A percentile compares a stretch with the other conserved stretches of the same genome.
Conservation (phyloP, 2,797 vertebrate species). For the Argentina silus region DNA sequence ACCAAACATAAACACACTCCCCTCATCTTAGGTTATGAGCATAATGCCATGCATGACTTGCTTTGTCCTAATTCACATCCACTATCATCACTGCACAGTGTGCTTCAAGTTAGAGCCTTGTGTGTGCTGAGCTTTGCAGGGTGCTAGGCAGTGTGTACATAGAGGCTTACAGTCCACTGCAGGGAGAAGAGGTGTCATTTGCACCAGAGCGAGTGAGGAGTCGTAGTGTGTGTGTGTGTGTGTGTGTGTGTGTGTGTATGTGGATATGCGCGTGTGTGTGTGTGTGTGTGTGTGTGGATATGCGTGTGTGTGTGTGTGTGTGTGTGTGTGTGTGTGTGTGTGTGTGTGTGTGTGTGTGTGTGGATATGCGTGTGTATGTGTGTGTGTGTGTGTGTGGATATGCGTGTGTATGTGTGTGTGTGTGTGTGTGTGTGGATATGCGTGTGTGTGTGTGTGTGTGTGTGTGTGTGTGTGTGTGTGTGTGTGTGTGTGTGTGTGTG, state of each 20-base stretch:
- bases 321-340: slow-evolving; percentile 25
- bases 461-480: slow-evolving; percentile 3
- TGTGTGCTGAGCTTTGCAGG: slow-evolving; percentile 31
- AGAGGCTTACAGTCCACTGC: slow-evolving; percentile 23
- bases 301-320: background rate
- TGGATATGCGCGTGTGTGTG: too few relatives aligned
- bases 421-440: slow-evolving; percentile 6
- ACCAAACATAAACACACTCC: background rate
- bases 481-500: background rate
- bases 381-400: slow-evolving; percentile 20
- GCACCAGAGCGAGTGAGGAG: slow-evolving; percentile 30
- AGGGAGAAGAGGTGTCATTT: background rate
- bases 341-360: slow-evolving; percentile 27
- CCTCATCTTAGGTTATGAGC: background rate
- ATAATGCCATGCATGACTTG: background rate
- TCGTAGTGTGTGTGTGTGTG: too few relatives aligned
- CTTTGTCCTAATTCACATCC: background rate
- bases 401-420: too few relatives aligned
- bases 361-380: slow-evolving; percentile 1
- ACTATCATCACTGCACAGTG: slow-evolving; percentile 11
- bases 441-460: background rate
- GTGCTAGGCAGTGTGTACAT: slow-evolving; percentile 25
- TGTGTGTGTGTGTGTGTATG: too few relatives aligned
- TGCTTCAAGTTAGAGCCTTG: slow-evolving; percentile 47
- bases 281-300: slow-evolving; percentile 4